phyloP scores from a whole-genome alignment of 2,797 vertebrate species.

The Fringilla coelebs region DNA sequence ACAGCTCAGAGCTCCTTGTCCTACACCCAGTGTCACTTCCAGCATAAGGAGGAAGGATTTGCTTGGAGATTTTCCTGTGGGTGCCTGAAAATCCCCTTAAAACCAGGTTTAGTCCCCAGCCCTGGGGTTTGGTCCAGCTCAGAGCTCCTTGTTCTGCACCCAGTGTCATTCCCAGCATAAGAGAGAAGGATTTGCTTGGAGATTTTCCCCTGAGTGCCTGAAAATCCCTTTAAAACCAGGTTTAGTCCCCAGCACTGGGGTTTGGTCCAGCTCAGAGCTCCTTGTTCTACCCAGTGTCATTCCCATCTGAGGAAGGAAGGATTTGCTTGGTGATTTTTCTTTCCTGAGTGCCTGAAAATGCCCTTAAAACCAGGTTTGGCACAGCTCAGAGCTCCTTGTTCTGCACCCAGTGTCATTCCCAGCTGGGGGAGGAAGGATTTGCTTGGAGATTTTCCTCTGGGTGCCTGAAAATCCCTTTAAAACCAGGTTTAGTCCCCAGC shows the following conservation, averaged over 20 bases:
- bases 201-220: no score
- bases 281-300: neutral
- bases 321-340: neutral
- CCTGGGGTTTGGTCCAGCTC: no score
- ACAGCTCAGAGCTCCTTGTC: no score
- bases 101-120: no score
- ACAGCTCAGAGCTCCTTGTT: neutral
- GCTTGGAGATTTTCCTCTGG: neutral
- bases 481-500: neutral
- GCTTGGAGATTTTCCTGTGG: no score
- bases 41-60: no score
- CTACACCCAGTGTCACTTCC: no score
- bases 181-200: no score
- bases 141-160: no score
- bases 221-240: neutral
- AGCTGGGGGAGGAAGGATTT: neutral
- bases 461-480: neutral
- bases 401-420: neutral
- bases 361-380: neutral
- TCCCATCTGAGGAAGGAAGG: neutral
- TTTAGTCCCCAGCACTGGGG: accelerated
- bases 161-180: no score
- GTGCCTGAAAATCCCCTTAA: no score
- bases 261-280: neutral
- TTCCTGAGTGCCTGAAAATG: neutral